Conservation (phyloP, 2,797 vertebrate genomes). For the Sebastes trivittatus region DNA sequence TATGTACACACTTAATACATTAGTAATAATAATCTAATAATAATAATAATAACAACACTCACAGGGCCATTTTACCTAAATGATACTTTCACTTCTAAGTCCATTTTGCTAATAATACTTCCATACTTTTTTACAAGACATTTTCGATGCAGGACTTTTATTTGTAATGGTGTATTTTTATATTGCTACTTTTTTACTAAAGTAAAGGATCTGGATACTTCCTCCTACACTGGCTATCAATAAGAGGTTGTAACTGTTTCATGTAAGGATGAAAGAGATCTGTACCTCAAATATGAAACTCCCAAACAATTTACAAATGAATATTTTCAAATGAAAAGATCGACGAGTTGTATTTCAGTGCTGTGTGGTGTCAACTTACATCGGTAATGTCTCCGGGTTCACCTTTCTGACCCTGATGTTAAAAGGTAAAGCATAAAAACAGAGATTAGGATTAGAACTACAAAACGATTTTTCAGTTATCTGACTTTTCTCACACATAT, state of each 20-base stretch:
- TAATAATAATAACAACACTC: neutral
- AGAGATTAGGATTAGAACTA: neutral
- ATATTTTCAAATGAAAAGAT: neutral
- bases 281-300: neutral
- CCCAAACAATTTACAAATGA: neutral
- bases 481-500: neutral
- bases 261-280: neutral
- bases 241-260: neutral
- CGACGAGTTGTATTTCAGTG: neutral
- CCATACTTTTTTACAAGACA: neutral
- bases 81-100: neutral
- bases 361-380: slow-evolving; percentile 82
- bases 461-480: neutral
- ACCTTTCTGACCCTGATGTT: slow-evolving; percentile 91
- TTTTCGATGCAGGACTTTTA: neutral
- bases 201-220: neutral
- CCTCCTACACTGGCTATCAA: rapidly evolving
- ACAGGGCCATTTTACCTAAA: neutral
- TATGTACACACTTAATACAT: neutral
- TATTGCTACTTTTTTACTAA: neutral
- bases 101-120: neutral
- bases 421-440: slow-evolving; percentile 27
- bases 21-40: neutral
- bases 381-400: slow-evolving; percentile 95
- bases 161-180: neutral